Conservation (phyloP, 2,113 vertebrate species). For the Larimichthys polyactis region DNA sequence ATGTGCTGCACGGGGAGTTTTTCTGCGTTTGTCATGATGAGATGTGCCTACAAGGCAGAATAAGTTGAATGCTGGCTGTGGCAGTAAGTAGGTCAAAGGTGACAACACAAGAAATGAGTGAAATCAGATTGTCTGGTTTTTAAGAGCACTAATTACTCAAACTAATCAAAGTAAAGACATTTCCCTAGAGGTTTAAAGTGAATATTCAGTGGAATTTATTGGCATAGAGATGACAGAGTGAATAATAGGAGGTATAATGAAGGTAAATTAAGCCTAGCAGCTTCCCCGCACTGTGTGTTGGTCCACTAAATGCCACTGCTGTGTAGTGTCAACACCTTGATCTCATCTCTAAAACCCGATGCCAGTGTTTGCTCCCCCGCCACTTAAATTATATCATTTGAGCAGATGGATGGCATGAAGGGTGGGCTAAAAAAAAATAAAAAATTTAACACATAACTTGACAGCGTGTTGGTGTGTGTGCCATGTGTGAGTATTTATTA, state of each 20-base stretch:
- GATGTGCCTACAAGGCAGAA: slow-evolving; percentile 27
- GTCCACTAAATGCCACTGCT: neutral
- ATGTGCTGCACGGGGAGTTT: neutral
- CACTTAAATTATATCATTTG: slow-evolving; percentile 36
- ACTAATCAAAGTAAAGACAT: slow-evolving; percentile 6
- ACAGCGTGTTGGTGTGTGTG: slow-evolving; percentile 8
- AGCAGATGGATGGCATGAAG: slow-evolving; percentile 41
- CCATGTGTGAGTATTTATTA: slow-evolving; percentile 48
- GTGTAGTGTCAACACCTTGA: slow-evolving; percentile 6
- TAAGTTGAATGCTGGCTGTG: neutral
- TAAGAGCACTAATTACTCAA: neutral
- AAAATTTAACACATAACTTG: slow-evolving; percentile 41
- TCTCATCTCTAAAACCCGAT: slow-evolving; percentile 2
- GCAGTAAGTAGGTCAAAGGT: slow-evolving; percentile 80
- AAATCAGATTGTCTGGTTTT: neutral
- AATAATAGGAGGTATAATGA: too few species aligned
- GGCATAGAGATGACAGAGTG: too few species aligned
- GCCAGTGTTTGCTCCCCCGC: slow-evolving; percentile 4
- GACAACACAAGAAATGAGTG: slow-evolving; percentile 34
- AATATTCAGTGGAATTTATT: too few species aligned
- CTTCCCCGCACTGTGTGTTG: neutral
- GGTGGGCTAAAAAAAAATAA: slow-evolving; percentile 20
- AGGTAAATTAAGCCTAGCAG: neutral
- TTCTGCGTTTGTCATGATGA: neutral
- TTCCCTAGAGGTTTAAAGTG: neutral